These are phyloP conservation scores for Apis dorsata DNA, from an alignment of 1,140 invertebrate species.

Conservation along the genomic window DNA sequence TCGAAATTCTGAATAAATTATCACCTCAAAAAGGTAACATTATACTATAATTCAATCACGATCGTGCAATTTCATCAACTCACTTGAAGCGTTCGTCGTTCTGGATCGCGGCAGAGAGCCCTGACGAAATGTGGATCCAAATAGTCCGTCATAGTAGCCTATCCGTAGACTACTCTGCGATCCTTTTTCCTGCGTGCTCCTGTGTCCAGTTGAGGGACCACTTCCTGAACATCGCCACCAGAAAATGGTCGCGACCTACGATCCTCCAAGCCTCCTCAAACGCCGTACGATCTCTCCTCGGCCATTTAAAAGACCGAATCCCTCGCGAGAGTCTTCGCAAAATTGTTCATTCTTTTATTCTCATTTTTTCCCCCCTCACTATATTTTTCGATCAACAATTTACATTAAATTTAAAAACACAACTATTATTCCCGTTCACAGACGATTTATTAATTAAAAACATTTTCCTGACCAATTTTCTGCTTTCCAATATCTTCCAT, in stretches of 20 bases:
- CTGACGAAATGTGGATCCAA: constrained; percentile 84
- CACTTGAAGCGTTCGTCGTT: constrained; percentile 82
- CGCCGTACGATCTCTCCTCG: not conserved
- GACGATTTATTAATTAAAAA: no score
- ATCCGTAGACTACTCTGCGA: constrained; percentile 62
- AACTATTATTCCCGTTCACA: no score
- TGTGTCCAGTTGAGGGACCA: constrained; percentile 41
- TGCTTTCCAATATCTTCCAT: no score
- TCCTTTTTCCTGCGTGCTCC: constrained; percentile 49
- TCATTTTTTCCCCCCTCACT: not conserved
- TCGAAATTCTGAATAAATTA: not conserved
- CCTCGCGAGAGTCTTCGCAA: constrained; percentile 2
- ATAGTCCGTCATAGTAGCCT: constrained; percentile 79
- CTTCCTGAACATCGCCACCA: constrained; percentile 54
- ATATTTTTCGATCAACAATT: not conserved
- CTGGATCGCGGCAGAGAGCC: constrained; percentile 83
- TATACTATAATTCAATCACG: not conserved
- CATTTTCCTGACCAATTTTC: no score
- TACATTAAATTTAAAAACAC: not conserved
- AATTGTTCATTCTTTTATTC: constrained; percentile 20
- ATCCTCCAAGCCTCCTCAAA: not conserved
- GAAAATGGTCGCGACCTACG: constrained; percentile 22
- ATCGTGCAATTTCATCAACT: constrained; percentile 50
- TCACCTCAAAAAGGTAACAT: not conserved
- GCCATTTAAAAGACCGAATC: constrained; percentile 31